Base-by-base conservation (phyloP, 2,113 vertebrate species). In the Xiphophorus hellerii region DNA sequence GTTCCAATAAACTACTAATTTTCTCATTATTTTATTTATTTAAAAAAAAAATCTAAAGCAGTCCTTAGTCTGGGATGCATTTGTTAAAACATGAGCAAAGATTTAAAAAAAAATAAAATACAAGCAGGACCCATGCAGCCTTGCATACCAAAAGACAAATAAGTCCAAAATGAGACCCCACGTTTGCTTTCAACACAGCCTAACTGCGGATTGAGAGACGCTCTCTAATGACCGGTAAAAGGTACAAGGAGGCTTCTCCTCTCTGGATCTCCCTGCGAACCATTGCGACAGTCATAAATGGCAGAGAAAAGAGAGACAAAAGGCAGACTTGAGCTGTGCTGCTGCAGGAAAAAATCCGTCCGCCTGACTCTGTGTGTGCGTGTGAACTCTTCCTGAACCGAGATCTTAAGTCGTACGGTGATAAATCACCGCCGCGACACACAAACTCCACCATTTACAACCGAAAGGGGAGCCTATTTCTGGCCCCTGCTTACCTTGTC, bases 351-450 rank as follows among this genome's bases (percentile, higher is more conserved):
- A 86, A 86, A 96, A 96, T 96, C 97, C 95, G 95, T 96, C 96
- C 96, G 97, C 94, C 95, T 95, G 96, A 94, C 95, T 95, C 94
- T 95, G 94, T 95, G 96, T 71, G 76, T 72, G 70, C 27, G 65
- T 95, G 96, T 98, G 97, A 99, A 99, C 97, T 99, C 96, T 98
- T 96, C 96, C 96, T 99, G 98, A 99, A 99, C 98, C 96, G 96
- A 97, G 96, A 96, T 98, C 96, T 96, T 25, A 96, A 97, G 97
- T 97, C 97, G 91, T 96, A 95, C 95, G 95, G 96, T 96, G 96
- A 98, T 99, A 99, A 99, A 99, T 99, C 98, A 99, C 96, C 93
- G 92, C 94, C 51, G 95, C 90, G 90, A 93, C 92, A 97, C 96
- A 95, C 96, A 96, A 97, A 97, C 96, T 96, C 95, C 94, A 87